A percentile compares a stretch with the other conserved stretches of the same genome.
These are phyloP conservation scores for Nebria salina DNA, from an alignment of 2,888 invertebrate genomes.

Conservation along the genomic window DNA sequence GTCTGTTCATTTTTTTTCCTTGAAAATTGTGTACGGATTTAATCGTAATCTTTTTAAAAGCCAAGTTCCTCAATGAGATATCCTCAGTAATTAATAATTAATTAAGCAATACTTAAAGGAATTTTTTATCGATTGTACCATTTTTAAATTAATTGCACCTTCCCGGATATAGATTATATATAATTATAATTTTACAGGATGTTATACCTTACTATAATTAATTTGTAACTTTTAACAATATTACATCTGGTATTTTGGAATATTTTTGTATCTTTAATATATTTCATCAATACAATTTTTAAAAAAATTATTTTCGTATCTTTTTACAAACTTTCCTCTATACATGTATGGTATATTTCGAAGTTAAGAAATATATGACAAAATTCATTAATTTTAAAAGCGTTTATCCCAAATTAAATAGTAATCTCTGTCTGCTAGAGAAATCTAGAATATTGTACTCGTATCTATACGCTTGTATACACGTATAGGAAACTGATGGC, in stretches of 20 bases:
- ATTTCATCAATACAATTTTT: too few species aligned
- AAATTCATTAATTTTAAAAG: neutral
- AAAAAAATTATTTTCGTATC: too few species aligned
- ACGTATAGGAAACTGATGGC: neutral
- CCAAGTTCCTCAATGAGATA: neutral
- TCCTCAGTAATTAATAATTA: neutral
- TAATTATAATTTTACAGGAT: neutral
- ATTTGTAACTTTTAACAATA: neutral
- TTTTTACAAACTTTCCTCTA: too few species aligned
- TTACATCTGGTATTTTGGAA: too few species aligned
- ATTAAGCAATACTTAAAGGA: neutral
- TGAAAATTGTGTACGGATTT: neutral
- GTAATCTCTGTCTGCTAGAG: too few species aligned
- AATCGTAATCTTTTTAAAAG: neutral
- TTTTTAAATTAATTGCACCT: neutral
- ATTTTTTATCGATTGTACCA: neutral
- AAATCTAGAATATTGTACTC: too few species aligned
- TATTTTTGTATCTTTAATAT: too few species aligned
- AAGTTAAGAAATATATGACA: neutral
- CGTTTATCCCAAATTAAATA: too few species aligned
- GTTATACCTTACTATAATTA: neutral
- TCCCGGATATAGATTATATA: neutral
- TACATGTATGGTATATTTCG: too few species aligned
- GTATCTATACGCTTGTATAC: neutral
- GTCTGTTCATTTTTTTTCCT: neutral